phyloP scores from a whole-genome alignment of 1,140 invertebrate genomes.

The Tachypleus tridentatus region DNA sequence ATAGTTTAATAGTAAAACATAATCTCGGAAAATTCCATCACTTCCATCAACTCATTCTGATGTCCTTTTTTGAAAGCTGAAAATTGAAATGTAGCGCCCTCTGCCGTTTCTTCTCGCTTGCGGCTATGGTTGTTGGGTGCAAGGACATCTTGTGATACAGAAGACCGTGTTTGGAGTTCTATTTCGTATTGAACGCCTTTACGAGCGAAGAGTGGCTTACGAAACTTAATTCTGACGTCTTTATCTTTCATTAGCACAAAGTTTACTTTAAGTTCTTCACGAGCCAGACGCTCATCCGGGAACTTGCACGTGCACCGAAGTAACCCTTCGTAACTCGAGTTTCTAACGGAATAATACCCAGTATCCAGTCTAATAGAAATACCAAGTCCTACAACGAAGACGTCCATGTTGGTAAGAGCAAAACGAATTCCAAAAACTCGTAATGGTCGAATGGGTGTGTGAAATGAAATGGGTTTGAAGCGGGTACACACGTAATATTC shows the following conservation, averaged over 20 bases:
- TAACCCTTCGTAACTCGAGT: slow-evolving; percentile 24
- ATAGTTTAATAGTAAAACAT: slow-evolving; percentile 16
- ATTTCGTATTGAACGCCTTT: slow-evolving; percentile 20
- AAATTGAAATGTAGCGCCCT: slow-evolving; percentile 18
- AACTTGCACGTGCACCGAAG: slow-evolving; percentile 19
- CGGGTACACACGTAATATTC: slow-evolving; percentile 25
- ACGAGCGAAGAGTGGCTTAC: slow-evolving; percentile 23
- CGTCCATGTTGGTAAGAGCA: slow-evolving; percentile 21
- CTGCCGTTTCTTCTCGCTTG: slow-evolving; percentile 15
- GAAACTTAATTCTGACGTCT: slow-evolving; percentile 25
- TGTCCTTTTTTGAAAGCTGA: slow-evolving; percentile 16
- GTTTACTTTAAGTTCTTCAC: slow-evolving; percentile 14
- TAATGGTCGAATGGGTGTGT: slow-evolving; percentile 10
- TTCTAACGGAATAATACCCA: slow-evolving; percentile 23
- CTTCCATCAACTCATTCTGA: slow-evolving; percentile 11
- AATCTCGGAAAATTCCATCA: slow-evolving; percentile 17
- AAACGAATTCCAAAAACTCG: slow-evolving; percentile 13
- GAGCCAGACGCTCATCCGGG: slow-evolving; percentile 9
- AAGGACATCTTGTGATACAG: slow-evolving; percentile 14
- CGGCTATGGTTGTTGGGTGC: slow-evolving; percentile 14
- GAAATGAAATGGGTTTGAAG: slow-evolving; percentile 25
- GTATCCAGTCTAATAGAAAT: slow-evolving; percentile 26
- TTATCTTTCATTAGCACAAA: slow-evolving; percentile 25
- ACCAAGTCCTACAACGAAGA: slow-evolving; percentile 26
- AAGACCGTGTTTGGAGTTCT: slow-evolving; percentile 14